Conservation (phyloP, 2,113 vertebrate species). For the Procapra przewalskii region DNA sequence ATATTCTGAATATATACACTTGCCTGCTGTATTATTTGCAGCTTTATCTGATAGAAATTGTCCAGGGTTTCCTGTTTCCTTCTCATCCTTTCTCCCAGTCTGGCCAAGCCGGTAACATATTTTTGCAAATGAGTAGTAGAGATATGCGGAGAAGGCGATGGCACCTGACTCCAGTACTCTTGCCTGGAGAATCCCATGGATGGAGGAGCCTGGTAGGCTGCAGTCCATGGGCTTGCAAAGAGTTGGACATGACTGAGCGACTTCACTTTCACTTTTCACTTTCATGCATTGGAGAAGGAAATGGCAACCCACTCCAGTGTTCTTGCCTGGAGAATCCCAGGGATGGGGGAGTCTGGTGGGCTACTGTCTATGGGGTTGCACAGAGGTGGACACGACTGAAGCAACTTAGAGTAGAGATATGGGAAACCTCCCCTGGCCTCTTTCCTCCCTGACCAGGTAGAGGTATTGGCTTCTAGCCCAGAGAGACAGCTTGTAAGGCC, state of each 20-base stretch:
- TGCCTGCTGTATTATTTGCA: not conserved
- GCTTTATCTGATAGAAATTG: not conserved
- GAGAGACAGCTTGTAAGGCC: not conserved
- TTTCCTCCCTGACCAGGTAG: not conserved
- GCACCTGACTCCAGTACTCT: too few relatives aligned
- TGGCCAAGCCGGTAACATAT: not conserved
- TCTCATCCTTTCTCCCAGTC: not conserved
- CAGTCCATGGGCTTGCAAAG: too few relatives aligned
- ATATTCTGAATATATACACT: not conserved
- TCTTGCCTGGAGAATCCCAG: too few relatives aligned
- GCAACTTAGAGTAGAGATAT: not conserved
- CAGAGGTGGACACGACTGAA: too few relatives aligned
- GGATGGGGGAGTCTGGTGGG: too few relatives aligned
- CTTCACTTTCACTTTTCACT: too few relatives aligned
- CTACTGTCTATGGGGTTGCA: too few relatives aligned
- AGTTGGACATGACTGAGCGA: too few relatives aligned
- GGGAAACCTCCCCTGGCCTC: not conserved
- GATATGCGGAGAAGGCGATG: not conserved
- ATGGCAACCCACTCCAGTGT: too few relatives aligned
- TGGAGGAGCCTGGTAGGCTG: too few relatives aligned
- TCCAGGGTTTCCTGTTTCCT: not conserved
- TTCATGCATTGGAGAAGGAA: too few relatives aligned
- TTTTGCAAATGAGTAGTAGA: not conserved
- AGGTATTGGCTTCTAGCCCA: not conserved
- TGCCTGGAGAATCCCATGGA: too few relatives aligned